phyloP scores from a whole-genome alignment of 2,113 vertebrate genomes.

The Mustela nigripes region DNA sequence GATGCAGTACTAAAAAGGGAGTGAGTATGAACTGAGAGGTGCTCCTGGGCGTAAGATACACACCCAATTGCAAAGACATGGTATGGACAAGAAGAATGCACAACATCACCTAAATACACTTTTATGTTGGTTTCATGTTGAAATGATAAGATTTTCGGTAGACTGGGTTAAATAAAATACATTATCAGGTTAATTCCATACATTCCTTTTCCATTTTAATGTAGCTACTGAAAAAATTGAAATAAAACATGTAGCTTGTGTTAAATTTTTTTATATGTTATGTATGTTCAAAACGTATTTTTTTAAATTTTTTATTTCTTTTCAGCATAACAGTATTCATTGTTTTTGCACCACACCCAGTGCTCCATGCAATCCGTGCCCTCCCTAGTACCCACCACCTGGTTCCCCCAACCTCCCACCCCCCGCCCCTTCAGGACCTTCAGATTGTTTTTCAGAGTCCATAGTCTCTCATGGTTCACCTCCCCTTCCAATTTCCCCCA shows the following conservation, averaged over 20 bases:
- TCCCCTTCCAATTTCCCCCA: too few species aligned
- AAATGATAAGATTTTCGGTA: background rate
- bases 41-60: fast-evolving
- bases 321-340: too few species aligned
- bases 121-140: background rate
- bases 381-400: too few species aligned
- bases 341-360: too few species aligned
- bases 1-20: fast-evolving
- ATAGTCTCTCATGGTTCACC: too few species aligned
- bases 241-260: background rate
- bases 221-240: background rate
- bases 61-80: background rate
- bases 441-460: too few species aligned
- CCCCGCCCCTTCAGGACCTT: too few species aligned
- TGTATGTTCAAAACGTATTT: too few species aligned
- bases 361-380: too few species aligned
- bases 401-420: too few species aligned
- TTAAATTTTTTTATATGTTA: background rate
- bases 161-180: background rate
- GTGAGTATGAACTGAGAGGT: fast-evolving
- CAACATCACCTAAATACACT: background rate
- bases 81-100: background rate
- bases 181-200: background rate
- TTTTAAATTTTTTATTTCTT: too few species aligned
- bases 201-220: background rate